Percentiles rank a stretch among this genome's conserved stretches.
Conservation (phyloP, 2,888 invertebrate species). For the Lasius platythorax region DNA sequence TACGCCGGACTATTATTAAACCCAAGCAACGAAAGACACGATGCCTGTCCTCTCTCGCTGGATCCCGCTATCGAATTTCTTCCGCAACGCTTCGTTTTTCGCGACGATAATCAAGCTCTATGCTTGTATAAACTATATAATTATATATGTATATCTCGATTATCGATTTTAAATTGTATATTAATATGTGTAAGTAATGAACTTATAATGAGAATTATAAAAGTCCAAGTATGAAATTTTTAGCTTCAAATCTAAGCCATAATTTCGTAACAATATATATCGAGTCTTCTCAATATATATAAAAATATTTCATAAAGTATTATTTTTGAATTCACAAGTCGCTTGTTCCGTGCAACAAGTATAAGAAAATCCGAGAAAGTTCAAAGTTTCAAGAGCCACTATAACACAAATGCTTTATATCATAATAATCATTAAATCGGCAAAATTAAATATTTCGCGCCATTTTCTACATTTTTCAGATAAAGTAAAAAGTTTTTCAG, state of each 20-base stretch:
- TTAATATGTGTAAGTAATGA: constrained; percentile 2
- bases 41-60: constrained; percentile 43
- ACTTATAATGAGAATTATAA: background rate
- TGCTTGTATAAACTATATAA: background rate
- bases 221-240: background rate
- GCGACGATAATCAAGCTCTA: constrained; percentile 1
- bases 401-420: background rate
- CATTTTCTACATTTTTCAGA: constrained; percentile 50
- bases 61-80: constrained; percentile 29
- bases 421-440: constrained; percentile 55
- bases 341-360: background rate
- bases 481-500: constrained; percentile 52
- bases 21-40: constrained; percentile 61
- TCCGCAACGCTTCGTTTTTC: constrained; percentile 31
- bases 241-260: background rate
- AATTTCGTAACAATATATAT: background rate
- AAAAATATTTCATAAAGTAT: background rate
- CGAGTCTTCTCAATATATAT: background rate
- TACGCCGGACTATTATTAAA: constrained; percentile 66
- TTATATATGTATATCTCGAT: background rate
- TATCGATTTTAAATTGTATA: background rate
- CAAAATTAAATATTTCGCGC: constrained; percentile 27
- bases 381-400: background rate
- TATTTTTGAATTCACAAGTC: background rate
- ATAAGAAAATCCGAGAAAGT: background rate